phyloP scores from a whole-genome alignment of 2,797 vertebrate species.

The Acestrorhynchus altus region DNA sequence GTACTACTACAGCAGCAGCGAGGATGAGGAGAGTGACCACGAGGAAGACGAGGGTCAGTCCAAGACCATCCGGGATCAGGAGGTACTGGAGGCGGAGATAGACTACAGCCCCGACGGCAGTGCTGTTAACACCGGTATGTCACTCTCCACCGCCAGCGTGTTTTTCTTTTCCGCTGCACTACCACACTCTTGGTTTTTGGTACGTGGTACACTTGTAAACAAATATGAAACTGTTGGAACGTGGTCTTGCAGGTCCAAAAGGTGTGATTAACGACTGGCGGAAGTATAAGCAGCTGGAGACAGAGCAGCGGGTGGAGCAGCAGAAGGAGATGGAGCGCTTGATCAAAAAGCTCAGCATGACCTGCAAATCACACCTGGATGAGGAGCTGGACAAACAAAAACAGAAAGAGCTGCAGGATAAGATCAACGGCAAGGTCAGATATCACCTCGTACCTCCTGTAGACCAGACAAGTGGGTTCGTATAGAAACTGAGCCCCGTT shows the following conservation, averaged over 20 bases:
- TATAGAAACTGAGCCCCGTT: too few species aligned
- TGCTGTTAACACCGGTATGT: slow-evolving; percentile 91
- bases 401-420: slow-evolving; percentile 89
- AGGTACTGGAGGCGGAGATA: slow-evolving; percentile 75
- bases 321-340: slow-evolving; percentile 93
- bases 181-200: too few species aligned
- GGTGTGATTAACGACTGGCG: slow-evolving; percentile 98
- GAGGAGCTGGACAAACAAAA: slow-evolving; percentile 87
- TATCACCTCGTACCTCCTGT: background rate
- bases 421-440: slow-evolving; percentile 91
- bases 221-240: too few species aligned
- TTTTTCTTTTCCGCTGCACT: too few species aligned
- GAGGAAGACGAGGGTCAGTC: slow-evolving; percentile 83
- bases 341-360: slow-evolving; percentile 94
- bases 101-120: slow-evolving; percentile 86
- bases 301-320: slow-evolving; percentile 93
- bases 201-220: too few species aligned
- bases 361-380: slow-evolving; percentile 91
- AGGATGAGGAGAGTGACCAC: slow-evolving; percentile 92
- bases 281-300: slow-evolving; percentile 95
- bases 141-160: too few species aligned
- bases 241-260: slow-evolving; percentile 90
- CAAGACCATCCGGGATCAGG: slow-evolving; percentile 73
- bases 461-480: too few species aligned
- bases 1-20: slow-evolving; percentile 98